Conservation (phyloP, 2,797 vertebrate species). For the Acanthis flammea region DNA sequence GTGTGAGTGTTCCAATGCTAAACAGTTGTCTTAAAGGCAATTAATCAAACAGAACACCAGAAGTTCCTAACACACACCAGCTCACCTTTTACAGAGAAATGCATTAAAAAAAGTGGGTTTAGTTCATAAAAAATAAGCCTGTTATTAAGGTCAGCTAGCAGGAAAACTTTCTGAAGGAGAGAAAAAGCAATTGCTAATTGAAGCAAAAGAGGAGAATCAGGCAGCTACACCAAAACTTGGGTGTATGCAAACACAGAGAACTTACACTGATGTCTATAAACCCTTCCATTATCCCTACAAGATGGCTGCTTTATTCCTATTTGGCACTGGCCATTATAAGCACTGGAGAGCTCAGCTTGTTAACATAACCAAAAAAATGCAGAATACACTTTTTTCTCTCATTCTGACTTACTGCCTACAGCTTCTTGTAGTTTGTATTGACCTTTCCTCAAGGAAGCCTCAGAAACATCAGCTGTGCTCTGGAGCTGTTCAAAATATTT, state of each 20-base stretch:
- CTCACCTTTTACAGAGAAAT: background rate
- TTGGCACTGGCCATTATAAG: background rate
- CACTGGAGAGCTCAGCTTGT: background rate
- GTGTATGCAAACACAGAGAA: fast-evolving
- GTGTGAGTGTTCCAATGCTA: background rate
- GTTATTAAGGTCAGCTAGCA: background rate
- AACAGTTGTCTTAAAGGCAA: background rate
- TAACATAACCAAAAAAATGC: background rate
- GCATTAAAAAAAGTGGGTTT: background rate
- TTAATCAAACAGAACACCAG: background rate
- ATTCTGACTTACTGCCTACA: background rate
- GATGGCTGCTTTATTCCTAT: background rate
- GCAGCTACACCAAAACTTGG: background rate
- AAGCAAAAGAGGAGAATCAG: background rate
- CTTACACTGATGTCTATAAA: background rate
- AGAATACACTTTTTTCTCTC: background rate
- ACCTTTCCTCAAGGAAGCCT: conserved; percentile 35
- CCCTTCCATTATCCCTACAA: background rate
- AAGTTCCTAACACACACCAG: background rate
- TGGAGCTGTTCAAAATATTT: conserved; percentile 15
- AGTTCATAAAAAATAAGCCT: background rate
- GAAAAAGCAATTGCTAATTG: background rate
- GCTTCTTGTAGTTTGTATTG: background rate
- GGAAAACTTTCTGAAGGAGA: background rate
- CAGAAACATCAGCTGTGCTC: background rate